Evolutionary conservation across 2,113 vertebrate species (phyloP).

Genomic region (Rhabdomys dilectus): DNA sequence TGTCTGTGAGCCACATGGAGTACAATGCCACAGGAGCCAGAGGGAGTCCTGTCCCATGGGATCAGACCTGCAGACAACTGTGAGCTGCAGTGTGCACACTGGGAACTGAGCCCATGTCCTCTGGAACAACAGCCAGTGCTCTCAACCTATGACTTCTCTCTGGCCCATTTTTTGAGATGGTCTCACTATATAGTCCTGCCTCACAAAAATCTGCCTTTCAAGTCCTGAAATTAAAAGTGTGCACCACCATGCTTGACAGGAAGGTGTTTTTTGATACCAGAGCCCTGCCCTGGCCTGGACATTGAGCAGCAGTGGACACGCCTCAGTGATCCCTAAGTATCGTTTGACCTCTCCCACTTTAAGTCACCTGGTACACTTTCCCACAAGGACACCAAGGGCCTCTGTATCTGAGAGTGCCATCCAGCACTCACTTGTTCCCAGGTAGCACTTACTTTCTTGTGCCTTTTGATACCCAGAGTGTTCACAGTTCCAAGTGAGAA

Average conservation of each 20-base stretch:
- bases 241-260: background rate
- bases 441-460: background rate
- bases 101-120: background rate
- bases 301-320: background rate
- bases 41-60: background rate
- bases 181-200: background rate
- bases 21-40: background rate
- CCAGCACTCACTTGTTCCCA: background rate
- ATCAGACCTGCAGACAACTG: background rate
- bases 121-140: background rate
- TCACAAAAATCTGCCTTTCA: background rate
- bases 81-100: background rate
- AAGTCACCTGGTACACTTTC: background rate
- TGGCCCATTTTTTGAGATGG: background rate
- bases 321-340: background rate
- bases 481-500: background rate
- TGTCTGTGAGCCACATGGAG: background rate
- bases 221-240: background rate
- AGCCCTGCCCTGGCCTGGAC: background rate
- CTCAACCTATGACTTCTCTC: background rate
- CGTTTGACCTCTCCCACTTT: background rate
- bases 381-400: background rate
- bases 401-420: background rate
- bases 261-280: background rate
- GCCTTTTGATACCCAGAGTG: background rate